Percentiles rank a stretch among this genome's conserved stretches.
These are phyloP conservation scores for Gopherus flavomarginatus DNA, from an alignment of 2,113 vertebrate species.

Conservation along the genomic window DNA sequence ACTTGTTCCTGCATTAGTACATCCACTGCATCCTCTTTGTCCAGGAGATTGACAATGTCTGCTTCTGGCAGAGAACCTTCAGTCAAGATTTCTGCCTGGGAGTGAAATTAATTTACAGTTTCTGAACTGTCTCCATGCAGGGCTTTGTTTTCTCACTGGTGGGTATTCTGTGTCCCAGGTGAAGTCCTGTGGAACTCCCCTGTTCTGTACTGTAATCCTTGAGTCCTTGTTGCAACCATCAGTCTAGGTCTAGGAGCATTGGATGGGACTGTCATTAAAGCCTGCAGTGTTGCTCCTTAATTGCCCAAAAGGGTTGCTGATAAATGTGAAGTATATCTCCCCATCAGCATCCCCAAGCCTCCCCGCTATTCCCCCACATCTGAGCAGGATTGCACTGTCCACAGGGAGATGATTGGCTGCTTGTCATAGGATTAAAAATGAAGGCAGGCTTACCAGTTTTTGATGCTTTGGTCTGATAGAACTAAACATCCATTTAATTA, in stretches of 20 bases:
- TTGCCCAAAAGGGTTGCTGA: neutral
- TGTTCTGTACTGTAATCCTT: rapidly evolving
- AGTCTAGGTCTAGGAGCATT: neutral
- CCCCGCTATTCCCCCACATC: rapidly evolving
- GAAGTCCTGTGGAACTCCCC: rapidly evolving
- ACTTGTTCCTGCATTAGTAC: neutral
- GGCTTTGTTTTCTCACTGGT: rapidly evolving
- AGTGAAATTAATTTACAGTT: neutral
- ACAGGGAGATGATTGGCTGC: rapidly evolving
- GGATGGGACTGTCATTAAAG: neutral
- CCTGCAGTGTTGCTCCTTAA: rapidly evolving
- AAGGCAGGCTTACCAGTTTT: neutral
- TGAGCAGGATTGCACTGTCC: rapidly evolving
- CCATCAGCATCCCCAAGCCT: neutral
- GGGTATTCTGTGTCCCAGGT: neutral
- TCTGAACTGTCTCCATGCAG: neutral
- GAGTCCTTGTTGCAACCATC: neutral
- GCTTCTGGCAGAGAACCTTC: neutral
- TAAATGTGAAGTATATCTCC: neutral
- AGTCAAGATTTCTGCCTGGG: neutral
- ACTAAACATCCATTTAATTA: neutral
- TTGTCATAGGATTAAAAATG: neutral
- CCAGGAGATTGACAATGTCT: neutral
- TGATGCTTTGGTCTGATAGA: neutral
- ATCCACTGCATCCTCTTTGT: neutral